Conservation (phyloP, 2,113 vertebrate species). For the Donacobius atricapilla region DNA sequence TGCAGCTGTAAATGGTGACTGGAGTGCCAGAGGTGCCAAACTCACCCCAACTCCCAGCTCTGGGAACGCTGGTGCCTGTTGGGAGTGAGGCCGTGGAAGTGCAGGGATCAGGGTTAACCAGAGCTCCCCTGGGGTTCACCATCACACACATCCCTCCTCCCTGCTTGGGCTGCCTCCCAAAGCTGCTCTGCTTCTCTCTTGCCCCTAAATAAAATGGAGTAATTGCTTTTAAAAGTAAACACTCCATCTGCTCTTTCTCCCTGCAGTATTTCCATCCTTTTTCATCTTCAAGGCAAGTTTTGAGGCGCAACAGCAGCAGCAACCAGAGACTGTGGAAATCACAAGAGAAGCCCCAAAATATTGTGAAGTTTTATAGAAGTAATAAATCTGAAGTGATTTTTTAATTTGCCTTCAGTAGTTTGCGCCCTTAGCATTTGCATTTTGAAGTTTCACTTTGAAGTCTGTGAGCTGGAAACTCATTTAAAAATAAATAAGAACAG, state of each 20-base stretch:
- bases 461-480: background rate
- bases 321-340: background rate
- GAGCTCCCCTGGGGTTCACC: background rate
- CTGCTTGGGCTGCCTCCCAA: background rate
- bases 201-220: background rate
- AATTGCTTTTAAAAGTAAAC: background rate
- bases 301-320: background rate
- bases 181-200: background rate
- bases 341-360: background rate
- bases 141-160: too few relatives aligned
- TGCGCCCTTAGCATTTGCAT: background rate
- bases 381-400: background rate
- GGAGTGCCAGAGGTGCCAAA: background rate
- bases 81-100: background rate
- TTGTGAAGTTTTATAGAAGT: background rate
- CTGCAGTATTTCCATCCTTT: background rate
- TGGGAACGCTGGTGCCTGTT: background rate
- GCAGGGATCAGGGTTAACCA: background rate
- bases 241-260: background rate
- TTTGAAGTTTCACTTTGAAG: slow-evolving; percentile 22
- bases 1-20: background rate
- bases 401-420: background rate
- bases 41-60: background rate
- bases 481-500: background rate
- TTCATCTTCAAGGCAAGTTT: background rate